Evolutionary conservation across 2,888 invertebrate genomes (phyloP).

Genomic region (Drosophila robusta): DNA sequence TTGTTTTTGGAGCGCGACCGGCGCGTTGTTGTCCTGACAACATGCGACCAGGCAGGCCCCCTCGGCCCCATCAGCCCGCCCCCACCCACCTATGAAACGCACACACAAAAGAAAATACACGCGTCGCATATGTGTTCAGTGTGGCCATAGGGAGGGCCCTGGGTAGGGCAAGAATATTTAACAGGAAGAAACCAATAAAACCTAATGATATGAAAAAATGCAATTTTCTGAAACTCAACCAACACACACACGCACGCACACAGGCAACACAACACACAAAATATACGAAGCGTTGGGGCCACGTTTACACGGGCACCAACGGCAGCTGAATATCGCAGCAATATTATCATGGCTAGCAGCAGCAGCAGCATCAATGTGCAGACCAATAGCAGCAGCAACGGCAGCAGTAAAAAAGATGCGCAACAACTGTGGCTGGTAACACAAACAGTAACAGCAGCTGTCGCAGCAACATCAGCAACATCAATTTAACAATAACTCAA

Average conservation of each 20-base stretch:
- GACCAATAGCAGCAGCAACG: background rate
- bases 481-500: no score
- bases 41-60: conserved; percentile 43
- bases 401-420: background rate
- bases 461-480: background rate
- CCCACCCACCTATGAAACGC: background rate
- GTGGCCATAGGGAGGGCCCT: background rate
- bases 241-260: conserved; percentile 28
- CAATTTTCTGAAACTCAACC: conserved; percentile 79
- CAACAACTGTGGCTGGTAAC: no score
- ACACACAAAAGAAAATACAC: conserved; percentile 39
- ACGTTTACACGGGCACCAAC: conserved; percentile 52
- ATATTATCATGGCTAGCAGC: background rate
- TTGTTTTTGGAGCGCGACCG: conserved; percentile 70
- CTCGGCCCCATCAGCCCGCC: background rate
- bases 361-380: background rate
- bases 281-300: conserved; percentile 22
- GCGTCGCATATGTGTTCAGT: conserved; percentile 51
- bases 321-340: conserved; percentile 2
- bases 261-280: conserved; percentile 11
- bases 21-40: conserved; percentile 70
- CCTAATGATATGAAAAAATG: conserved; percentile 84
- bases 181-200: conserved; percentile 84
- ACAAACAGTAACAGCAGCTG: background rate
- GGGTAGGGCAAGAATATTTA: conserved; percentile 69